These are phyloP conservation scores for Heliconius erato DNA, from an alignment of 2,888 invertebrate species.

Conservation along the genomic window DNA sequence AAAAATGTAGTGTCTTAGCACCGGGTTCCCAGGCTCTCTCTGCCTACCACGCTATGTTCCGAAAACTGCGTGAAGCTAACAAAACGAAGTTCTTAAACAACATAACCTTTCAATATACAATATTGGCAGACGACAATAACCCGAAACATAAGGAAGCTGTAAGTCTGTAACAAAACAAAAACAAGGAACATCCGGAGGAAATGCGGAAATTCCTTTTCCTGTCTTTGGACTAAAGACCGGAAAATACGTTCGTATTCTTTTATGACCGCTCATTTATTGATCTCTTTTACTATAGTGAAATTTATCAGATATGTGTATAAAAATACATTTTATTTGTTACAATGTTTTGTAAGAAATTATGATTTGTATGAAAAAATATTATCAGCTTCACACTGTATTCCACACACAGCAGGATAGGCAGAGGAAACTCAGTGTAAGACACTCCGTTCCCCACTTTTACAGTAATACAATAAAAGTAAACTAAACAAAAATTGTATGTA, in stretches of 20 bases:
- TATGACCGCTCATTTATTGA: conserved; percentile 22
- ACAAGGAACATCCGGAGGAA: conserved; percentile 16
- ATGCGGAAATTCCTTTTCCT: conserved; percentile 27
- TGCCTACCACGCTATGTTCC: background rate
- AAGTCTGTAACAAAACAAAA: conserved; percentile 1
- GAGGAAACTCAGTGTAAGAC: too few species aligned
- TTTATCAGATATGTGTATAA: background rate
- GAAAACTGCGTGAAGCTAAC: background rate
- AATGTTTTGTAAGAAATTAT: background rate
- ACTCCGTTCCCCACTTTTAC: too few species aligned
- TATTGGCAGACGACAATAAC: background rate
- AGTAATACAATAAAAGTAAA: too few species aligned
- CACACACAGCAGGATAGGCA: too few species aligned
- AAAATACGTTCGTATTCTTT: conserved; percentile 23
- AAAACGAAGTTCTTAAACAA: background rate
- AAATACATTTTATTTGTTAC: background rate
- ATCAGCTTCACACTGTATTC: too few species aligned
- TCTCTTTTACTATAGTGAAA: background rate
- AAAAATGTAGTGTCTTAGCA: too few species aligned
- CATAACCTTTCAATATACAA: background rate
- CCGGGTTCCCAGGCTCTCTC: too few species aligned
- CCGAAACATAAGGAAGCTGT: background rate
- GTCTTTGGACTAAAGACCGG: conserved; percentile 17
- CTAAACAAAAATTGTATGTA: too few species aligned
- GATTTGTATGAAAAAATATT: too few species aligned